phyloP scores from a whole-genome alignment of 1,140 invertebrate species.

The Drosophila yakuba region DNA sequence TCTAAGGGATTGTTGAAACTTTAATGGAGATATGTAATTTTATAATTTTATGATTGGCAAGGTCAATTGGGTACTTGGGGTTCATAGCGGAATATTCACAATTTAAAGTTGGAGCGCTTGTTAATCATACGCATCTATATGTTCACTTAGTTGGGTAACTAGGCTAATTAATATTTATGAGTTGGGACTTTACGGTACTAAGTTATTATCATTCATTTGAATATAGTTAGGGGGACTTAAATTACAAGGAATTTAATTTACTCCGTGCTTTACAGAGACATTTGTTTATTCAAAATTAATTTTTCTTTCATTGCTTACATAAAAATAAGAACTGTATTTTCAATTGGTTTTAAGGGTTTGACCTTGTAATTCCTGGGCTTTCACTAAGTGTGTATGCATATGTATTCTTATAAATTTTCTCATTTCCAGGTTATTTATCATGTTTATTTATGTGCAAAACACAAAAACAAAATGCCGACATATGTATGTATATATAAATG shows the following conservation, averaged over 20 bases:
- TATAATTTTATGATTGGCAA: neutral
- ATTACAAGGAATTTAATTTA: conserved; percentile 56
- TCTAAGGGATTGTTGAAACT: neutral
- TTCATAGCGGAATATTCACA: conserved; percentile 32
- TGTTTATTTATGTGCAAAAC: conserved; percentile 71
- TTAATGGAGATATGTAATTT: conserved; percentile 7
- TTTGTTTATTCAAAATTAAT: conserved; percentile 15
- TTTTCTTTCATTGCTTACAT: conserved; percentile 20
- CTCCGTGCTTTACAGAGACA: conserved; percentile 40
- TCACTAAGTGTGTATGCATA: conserved; percentile 41
- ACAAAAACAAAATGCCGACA: conserved; percentile 75
- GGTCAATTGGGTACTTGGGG: neutral
- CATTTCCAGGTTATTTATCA: conserved; percentile 59
- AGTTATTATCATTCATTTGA: conserved; percentile 27
- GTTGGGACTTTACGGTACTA: conserved; percentile 19
- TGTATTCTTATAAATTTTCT: conserved; percentile 36
- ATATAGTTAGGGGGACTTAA: conserved; percentile 37
- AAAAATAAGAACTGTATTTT: conserved; percentile 20
- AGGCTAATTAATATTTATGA: conserved; percentile 47
- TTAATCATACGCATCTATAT: conserved; percentile 18
- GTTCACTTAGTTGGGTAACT: conserved; percentile 62
- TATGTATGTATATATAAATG: conserved; percentile 54
- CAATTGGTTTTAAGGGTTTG: conserved; percentile 45
- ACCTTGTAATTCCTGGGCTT: conserved; percentile 17
- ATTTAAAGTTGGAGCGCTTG: conserved; percentile 12